phyloP scores from a whole-genome alignment of 2,888 invertebrate genomes.

The Andrena hattorfiana region DNA sequence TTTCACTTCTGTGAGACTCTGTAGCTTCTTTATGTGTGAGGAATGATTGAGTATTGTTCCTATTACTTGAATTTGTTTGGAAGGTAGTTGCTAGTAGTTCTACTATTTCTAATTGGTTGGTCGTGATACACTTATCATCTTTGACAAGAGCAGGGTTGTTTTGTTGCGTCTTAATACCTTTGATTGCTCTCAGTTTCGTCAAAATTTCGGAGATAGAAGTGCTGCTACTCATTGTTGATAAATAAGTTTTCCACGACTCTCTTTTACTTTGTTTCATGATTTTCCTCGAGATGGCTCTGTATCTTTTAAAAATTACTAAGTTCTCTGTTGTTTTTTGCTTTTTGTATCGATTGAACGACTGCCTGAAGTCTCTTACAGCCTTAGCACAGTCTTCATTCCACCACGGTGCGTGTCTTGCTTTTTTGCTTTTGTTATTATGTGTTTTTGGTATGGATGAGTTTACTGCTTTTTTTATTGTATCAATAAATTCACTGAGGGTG shows the following conservation, averaged over 20 bases:
- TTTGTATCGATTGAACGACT: constrained; percentile 50
- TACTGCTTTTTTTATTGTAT: background rate
- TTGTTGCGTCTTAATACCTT: constrained; percentile 16
- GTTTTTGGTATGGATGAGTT: background rate
- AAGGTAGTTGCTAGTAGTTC: background rate
- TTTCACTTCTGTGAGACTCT: background rate
- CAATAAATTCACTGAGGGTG: background rate
- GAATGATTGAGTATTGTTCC: background rate
- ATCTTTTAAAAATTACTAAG: background rate
- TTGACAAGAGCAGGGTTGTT: background rate
- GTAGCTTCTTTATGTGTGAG: background rate
- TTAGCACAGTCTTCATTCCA: constrained; percentile 60
- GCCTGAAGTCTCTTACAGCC: constrained; percentile 29
- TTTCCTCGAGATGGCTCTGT: background rate
- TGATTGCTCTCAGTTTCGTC: constrained; percentile 22
- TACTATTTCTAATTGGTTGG: background rate
- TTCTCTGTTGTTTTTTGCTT: constrained; percentile 32
- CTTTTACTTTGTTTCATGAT: background rate
- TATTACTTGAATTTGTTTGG: background rate
- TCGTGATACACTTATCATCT: background rate
- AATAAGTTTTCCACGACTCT: background rate
- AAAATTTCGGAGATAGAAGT: background rate
- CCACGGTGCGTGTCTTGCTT: constrained; percentile 41
- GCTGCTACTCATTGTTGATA: background rate
- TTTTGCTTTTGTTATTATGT: background rate